Evolutionary conservation across 2,797 vertebrate genomes (phyloP).

Genomic region (Eutrigla gurnardus): DNA sequence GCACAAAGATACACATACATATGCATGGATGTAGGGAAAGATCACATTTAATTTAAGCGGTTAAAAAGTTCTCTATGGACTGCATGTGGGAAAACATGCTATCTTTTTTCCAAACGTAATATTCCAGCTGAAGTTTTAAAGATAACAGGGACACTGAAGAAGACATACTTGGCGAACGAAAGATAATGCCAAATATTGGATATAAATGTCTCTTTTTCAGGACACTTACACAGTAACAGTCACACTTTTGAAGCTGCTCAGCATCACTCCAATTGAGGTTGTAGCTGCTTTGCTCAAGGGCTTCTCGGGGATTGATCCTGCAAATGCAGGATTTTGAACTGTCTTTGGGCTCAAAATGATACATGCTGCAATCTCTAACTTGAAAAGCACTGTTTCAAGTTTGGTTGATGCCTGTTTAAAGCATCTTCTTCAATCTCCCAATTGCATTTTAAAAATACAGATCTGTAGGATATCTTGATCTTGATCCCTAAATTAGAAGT

Average conservation of each 20-base stretch:
- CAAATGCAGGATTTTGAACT: background rate
- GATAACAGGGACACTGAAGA: background rate
- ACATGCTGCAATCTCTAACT: background rate
- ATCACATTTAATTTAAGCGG: background rate
- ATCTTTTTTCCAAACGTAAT: background rate
- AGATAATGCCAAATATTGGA: background rate
- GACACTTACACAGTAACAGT: background rate
- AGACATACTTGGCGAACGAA: background rate
- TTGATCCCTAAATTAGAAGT: background rate
- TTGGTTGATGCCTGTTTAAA: background rate
- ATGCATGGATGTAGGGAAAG: background rate
- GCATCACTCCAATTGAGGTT: background rate
- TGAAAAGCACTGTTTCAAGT: background rate
- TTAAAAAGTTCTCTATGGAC: background rate
- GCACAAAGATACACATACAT: conserved; percentile 13
- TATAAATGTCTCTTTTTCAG: background rate
- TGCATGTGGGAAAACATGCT: background rate
- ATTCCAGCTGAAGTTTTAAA: background rate
- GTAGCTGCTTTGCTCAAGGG: conserved; percentile 10
- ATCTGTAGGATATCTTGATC: background rate
- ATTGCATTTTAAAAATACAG: background rate
- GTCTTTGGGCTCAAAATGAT: background rate
- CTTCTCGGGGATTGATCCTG: background rate
- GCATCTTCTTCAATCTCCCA: background rate
- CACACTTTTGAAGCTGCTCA: background rate